Base-by-base conservation (phyloP, 2,888 invertebrate genomes). In the Coleophora deauratella region DNA sequence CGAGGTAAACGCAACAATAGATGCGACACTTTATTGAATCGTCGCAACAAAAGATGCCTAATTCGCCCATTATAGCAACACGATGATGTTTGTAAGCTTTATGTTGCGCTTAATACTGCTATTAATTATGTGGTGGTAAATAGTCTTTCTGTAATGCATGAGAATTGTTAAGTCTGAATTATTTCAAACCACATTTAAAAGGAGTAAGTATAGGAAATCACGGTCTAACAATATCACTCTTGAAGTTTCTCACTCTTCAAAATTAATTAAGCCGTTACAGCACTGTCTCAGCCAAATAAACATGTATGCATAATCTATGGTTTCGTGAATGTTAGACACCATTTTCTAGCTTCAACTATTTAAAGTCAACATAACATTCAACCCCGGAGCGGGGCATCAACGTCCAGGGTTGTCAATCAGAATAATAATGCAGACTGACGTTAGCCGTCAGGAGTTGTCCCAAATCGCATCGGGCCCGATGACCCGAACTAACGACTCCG, bases 381-480 rank as follows among this genome's bases (percentile, higher is more conserved):
- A 38, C 33, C 44, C 38, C 35, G 28, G 7, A 38, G 46, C 35
- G 28, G 7, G 40, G 46, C 44, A 41, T n/a, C 38, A 38, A 37
- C 36, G 41, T 38, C 41, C 45, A 52, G 38, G 40, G 62, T 65
- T 73, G 79, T 82, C 82, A 79, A 78, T 81, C 80, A 78, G 52
- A 63, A 57, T 64, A 73, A 74, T 74, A 81, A 80, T 73, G 75
- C 71, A 62, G 70, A 51, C 57, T 72, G 81, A 78, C 81, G 66
- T 67, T 61, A 62, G 63, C 74, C 75, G 81, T 81, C 84, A 85
- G 72, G 77, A 79, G 79, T 72, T 78, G 77, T 72, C 76, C 78
- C 66, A 82, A 84, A 85, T 85, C 85, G 79, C 78, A 82, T 85
- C 82, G 77, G 70, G 51, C 66, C 70, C 74, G 75, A 62, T 82